These are phyloP conservation scores for Musca vetustissima DNA, from an alignment of 1,140 invertebrate genomes.

Conservation along the genomic window DNA sequence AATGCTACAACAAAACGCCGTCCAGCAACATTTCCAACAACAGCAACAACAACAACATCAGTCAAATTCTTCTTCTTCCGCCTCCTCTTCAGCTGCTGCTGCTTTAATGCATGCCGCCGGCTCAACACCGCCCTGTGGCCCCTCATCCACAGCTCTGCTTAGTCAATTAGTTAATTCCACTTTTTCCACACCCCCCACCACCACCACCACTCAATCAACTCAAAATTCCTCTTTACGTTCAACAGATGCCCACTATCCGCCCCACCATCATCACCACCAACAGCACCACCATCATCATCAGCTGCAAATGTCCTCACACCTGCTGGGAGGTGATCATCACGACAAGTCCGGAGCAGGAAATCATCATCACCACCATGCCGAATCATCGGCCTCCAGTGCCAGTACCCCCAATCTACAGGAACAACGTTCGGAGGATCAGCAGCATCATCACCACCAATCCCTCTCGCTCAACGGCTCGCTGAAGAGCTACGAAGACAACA, in stretches of 20 bases:
- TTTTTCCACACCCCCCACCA: slow-evolving; percentile 37
- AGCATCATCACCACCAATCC: slow-evolving; percentile 10
- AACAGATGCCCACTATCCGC: slow-evolving; percentile 34
- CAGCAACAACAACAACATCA: slow-evolving; percentile 30
- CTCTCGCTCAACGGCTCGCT: slow-evolving; percentile 4
- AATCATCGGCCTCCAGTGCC: slow-evolving; percentile 47
- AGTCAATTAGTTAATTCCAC: slow-evolving; percentile 56
- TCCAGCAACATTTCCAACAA: slow-evolving; percentile 53
- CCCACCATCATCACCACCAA: slow-evolving; percentile 27
- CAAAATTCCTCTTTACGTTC: slow-evolving; percentile 27
- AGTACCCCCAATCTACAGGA: slow-evolving; percentile 47
- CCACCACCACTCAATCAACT: slow-evolving; percentile 12
- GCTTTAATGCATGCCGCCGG: slow-evolving; percentile 34
- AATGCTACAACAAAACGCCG: slow-evolving; percentile 5
- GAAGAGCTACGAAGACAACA: slow-evolving; percentile 39
- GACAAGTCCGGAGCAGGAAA: slow-evolving; percentile 4
- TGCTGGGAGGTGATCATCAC: slow-evolving; percentile 23
- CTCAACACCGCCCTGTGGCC: slow-evolving; percentile 46
- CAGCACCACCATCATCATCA: slow-evolving; percentile 28
- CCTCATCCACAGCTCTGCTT: slow-evolving; percentile 51
- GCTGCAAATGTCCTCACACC: slow-evolving; percentile 46
- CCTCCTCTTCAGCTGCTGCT: slow-evolving; percentile 57
- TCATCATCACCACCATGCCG: slow-evolving; percentile 32
- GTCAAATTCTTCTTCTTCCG: too few relatives aligned
- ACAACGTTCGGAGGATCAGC: slow-evolving; percentile 30